Base-by-base conservation (phyloP, 37 sponge, comb jelly and placozoan species). In the Halisarca cf. caerulea region DNA sequence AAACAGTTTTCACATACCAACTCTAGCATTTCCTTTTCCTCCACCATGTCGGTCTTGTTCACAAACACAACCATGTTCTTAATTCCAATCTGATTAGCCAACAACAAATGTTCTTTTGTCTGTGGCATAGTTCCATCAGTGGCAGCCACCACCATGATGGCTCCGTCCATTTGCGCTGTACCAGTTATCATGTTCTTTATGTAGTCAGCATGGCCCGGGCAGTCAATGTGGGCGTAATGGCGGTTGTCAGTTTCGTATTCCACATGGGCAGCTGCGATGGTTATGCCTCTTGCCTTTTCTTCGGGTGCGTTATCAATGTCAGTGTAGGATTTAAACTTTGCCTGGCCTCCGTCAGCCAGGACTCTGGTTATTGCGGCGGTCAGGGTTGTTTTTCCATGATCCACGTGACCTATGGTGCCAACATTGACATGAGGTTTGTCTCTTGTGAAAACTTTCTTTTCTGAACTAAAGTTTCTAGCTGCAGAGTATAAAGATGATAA, bases 201-300 rank as follows among this genome's bases (percentile, higher is more conserved):
- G 89, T 99, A 99, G 88, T 99, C 97, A 3, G 99, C 99, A 78
- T 99, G 99, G 55, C 99, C 99, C 17, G 99, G 99, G 83, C 99
- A 99, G 89, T 99, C 99, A 25, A 99, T 85, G 81, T 99, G 99
- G 30, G 88, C 93, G 84, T 99, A 99, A 83, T 94, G 95, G 23
- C 99, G 58, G 15, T 80, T 90, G 0, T 78, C 92, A 2, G 97
- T 96, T 86, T 96, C 95, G 69, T 99, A 99, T 68, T 94, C 95
- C 23, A 99, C 87, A 44, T 91, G 91, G 17, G 97, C 94, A 5
- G 90, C 84, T 58, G 90, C 41, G 40, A 99, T 99, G 47, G 99
- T 99, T 81, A 99, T 96, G 41, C 99, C 99, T 38, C 99, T 82
- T 15, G 71, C 80, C 66, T 74, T 81, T 83, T 99, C 99, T 80